Base-by-base conservation (phyloP, 1,140 invertebrate genomes). In the Drosophila yakuba region DNA sequence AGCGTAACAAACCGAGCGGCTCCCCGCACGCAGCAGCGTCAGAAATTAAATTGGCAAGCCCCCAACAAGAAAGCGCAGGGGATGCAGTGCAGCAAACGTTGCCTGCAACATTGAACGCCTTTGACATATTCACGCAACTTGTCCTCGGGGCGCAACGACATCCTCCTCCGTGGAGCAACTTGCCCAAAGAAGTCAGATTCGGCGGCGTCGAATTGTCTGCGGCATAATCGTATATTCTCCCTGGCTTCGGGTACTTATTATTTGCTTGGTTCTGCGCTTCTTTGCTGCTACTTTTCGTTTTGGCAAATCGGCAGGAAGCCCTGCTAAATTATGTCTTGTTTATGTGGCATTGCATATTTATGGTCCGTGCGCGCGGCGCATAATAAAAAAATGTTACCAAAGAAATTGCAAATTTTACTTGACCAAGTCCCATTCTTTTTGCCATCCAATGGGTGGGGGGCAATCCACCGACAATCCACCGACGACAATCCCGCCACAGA, bases 311-410 rank as follows among this genome's bases (percentile, higher is more conserved):
- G 85, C 86, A 85, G 81, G 85, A 90, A 90, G 81, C 68, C 50
- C 83, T 71, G 69, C 80, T 90, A 90, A 90, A 90, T 90, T 90
- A 90, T 90, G 85, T 90, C 80, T 90, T 90, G 85, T 90, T 90
- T 90, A 90, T 90, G 80, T 90, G 86, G 78, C 84, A 89, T 60
- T 80, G 84, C 83, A 86, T 86, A 86, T 86, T 86, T 86, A 86
- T 86, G 83, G 52, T 81, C 83, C 59, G 57, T 45, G 48, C 67
- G n/a, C 48, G 51, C 83, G 83, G 60, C 62, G 75, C 62, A 80
- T 78, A 83, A 86, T 86, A 86, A 86, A 79, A 86, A 88, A 82
- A 75, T 79, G 67, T 66, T 89, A 80, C 50, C 72, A 54, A 84
- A 80, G 76, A 83, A 71, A 88, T 74, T 84, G 83, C 76, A 86